A percentile compares a stretch with the other conserved stretches of the same genome.
These are phyloP conservation scores for Erebia epiphron DNA, from an alignment of 2,888 invertebrate genomes.

Conservation along the genomic window DNA sequence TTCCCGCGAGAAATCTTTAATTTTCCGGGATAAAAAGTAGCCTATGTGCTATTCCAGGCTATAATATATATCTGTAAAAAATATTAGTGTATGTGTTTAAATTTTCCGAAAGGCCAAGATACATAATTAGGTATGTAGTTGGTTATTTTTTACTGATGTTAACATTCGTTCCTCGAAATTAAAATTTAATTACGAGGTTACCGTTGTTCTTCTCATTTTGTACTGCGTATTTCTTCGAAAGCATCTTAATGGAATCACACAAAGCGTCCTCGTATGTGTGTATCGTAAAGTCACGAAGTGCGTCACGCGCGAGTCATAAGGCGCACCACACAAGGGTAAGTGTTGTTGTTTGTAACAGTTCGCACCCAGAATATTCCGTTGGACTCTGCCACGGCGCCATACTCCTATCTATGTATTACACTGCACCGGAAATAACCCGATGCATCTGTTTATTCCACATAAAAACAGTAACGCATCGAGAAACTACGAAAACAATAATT, in stretches of 20 bases:
- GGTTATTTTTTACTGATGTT: neutral
- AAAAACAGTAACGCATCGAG: constrained; percentile 41
- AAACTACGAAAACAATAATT: constrained; percentile 38
- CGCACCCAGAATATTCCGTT: constrained; percentile 72
- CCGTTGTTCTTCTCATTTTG: constrained; percentile 1
- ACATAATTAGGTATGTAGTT: neutral
- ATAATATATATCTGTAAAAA: too few relatives aligned
- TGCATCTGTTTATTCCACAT: constrained; percentile 51
- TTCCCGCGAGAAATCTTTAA: too few relatives aligned
- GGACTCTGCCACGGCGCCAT: constrained; percentile 60
- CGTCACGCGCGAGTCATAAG: constrained; percentile 27
- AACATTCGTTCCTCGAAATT: neutral
- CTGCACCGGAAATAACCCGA: constrained; percentile 64
- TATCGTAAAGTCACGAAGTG: constrained; percentile 12
- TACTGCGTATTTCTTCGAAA: constrained; percentile 5
- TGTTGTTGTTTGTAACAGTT: constrained; percentile 51
- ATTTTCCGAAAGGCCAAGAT: neutral
- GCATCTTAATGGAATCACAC: constrained; percentile 8
- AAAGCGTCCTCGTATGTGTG: neutral
- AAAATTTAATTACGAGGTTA: constrained; percentile 2
- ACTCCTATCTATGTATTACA: constrained; percentile 44
- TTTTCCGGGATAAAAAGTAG: too few relatives aligned
- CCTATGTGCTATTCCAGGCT: too few relatives aligned
- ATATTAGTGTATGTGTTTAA: neutral
- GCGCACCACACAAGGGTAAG: constrained; percentile 12